Percentiles rank a stretch among this genome's conserved stretches.
phyloP scores from a whole-genome alignment of 1,140 invertebrate genomes.

The Hydropsyche tenuis region DNA sequence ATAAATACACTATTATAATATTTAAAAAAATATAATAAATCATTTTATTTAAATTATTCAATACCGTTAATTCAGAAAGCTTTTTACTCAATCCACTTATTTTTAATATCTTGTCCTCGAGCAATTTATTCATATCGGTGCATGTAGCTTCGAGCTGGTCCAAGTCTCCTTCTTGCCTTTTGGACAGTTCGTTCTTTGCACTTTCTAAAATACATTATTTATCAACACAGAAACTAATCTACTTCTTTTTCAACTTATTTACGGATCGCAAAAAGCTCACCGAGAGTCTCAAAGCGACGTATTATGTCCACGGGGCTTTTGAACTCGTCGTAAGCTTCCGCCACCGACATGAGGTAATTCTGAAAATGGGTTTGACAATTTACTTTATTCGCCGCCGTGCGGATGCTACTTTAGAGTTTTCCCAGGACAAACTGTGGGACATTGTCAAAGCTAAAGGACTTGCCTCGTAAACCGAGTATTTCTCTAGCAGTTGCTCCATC shows the following conservation, averaged over 20 bases:
- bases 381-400: too few species aligned
- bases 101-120: slow-evolving; percentile 60
- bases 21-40: neutral
- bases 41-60: neutral
- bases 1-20: too few species aligned
- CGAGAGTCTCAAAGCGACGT: slow-evolving; percentile 65
- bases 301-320: slow-evolving; percentile 65
- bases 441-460: slow-evolving; percentile 11
- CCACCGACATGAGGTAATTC: slow-evolving; percentile 64
- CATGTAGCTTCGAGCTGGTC: slow-evolving; percentile 57
- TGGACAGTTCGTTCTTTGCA: slow-evolving; percentile 57
- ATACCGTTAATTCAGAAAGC: slow-evolving; percentile 58
- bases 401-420: too few species aligned
- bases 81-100: slow-evolving; percentile 62
- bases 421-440: too few species aligned
- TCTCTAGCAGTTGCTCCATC: slow-evolving; percentile 62
- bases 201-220: slow-evolving; percentile 52
- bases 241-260: slow-evolving; percentile 22
- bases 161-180: slow-evolving; percentile 58
- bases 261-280: slow-evolving; percentile 44
- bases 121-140: slow-evolving; percentile 57
- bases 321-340: slow-evolving; percentile 63
- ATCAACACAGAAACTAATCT: neutral
- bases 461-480: slow-evolving; percentile 64
- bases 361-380: slow-evolving; percentile 48